Conservation (phyloP, 2,113 vertebrate species). For the Cisticola juncidis region DNA sequence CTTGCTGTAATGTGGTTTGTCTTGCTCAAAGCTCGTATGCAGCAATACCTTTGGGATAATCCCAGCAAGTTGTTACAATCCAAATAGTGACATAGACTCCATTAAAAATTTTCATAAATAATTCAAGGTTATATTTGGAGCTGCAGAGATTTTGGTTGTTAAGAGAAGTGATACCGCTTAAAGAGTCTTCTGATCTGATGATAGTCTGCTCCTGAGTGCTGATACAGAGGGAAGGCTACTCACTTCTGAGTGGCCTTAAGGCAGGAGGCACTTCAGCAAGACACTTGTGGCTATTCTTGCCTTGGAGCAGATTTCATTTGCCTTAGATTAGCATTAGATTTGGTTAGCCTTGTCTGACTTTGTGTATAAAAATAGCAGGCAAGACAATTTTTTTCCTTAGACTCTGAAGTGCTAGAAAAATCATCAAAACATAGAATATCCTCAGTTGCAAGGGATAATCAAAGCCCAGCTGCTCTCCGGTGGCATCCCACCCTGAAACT, state of each 20-base stretch:
- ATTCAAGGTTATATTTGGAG: neutral
- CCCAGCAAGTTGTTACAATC: neutral
- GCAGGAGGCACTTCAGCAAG: neutral
- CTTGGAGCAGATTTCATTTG: neutral
- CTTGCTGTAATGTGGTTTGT: neutral
- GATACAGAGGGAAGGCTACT: neutral
- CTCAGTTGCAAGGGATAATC: neutral
- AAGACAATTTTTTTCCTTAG: neutral
- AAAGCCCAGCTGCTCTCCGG: rapidly evolving
- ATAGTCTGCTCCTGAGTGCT: neutral
- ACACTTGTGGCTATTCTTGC: neutral
- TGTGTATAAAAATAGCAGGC: neutral
- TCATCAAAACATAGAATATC: neutral
- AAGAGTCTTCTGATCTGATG: neutral
- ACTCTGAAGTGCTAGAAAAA: neutral
- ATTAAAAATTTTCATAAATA: neutral
- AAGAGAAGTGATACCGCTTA: neutral
- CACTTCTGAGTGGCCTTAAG: neutral
- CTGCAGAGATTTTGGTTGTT: neutral
- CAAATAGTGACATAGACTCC: neutral
- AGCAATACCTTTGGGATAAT: neutral
- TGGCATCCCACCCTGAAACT: neutral
- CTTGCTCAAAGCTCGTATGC: slow-evolving; percentile 21
- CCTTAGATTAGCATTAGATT: too few relatives aligned
- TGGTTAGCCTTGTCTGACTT: neutral